These are phyloP conservation scores for Aspidiotus rigidus DNA, from an alignment of 2,888 invertebrate species.

Conservation along the genomic window DNA sequence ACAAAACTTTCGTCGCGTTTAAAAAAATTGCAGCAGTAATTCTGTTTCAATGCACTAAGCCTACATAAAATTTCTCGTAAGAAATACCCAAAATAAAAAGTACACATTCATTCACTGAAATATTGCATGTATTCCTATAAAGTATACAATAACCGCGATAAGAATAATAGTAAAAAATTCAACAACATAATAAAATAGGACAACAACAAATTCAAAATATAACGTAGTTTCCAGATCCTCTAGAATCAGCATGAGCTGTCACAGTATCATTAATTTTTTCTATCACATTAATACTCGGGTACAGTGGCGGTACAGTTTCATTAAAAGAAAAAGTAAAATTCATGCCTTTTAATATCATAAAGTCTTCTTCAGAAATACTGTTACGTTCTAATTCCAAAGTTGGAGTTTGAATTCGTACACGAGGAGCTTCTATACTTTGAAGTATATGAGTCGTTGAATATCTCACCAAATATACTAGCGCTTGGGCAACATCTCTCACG, in stretches of 20 bases:
- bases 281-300: conserved; percentile 57
- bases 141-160: background rate
- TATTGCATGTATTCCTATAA: too few species aligned
- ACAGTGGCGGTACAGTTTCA: conserved; percentile 44
- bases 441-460: conserved; percentile 43
- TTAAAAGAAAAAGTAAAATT: conserved; percentile 38
- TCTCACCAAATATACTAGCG: conserved; percentile 46
- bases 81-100: too few species aligned
- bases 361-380: conserved; percentile 23
- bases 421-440: conserved; percentile 47
- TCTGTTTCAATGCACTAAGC: too few species aligned
- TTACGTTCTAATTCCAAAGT: conserved; percentile 34
- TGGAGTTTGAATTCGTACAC: conserved; percentile 41
- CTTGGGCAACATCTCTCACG: conserved; percentile 46
- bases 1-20: conserved; percentile 6
- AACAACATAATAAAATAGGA: background rate
- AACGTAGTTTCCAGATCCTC: conserved; percentile 52
- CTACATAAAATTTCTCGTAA: too few species aligned
- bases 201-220: conserved; percentile 23
- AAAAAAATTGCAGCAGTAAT: too few species aligned
- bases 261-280: conserved; percentile 56
- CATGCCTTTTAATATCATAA: conserved; percentile 34
- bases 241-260: conserved; percentile 60
- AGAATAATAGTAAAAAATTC: background rate
- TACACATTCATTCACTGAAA: too few species aligned